A percentile compares a stretch with the other conserved stretches of the same genome.
phyloP scores from a whole-genome alignment of 2,888 invertebrate genomes.

The Perizoma affinitatum region DNA sequence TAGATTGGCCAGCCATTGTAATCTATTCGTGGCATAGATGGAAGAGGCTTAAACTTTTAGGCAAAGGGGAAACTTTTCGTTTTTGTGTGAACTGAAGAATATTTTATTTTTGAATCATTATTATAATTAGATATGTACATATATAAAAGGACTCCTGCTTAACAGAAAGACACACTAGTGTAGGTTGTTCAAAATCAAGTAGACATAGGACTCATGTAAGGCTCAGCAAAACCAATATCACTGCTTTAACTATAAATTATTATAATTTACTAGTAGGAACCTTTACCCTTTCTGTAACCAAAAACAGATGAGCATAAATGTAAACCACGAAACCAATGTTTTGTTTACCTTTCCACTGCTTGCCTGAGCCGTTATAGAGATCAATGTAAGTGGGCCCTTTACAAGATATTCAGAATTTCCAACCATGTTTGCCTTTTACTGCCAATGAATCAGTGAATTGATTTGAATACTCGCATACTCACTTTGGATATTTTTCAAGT shows the following conservation, averaged over 20 bases:
- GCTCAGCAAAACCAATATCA: too few relatives aligned
- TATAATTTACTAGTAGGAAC: not conserved
- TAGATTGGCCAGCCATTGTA: slow-evolving; percentile 31
- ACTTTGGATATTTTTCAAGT: slow-evolving; percentile 10
- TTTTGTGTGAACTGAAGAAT: too few relatives aligned
- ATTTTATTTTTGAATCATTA: too few relatives aligned
- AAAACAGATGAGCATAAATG: not conserved
- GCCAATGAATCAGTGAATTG: slow-evolving; percentile 17
- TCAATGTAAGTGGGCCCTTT: slow-evolving; percentile 14
- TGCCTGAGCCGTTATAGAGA: slow-evolving; percentile 5
- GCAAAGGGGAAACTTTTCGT: not conserved
- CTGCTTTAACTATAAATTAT: too few relatives aligned
- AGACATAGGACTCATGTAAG: not conserved
- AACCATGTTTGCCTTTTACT: slow-evolving; percentile 17
- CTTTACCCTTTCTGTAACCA: not conserved
- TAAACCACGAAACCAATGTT: slow-evolving; percentile 11
- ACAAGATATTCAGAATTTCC: slow-evolving; percentile 15
- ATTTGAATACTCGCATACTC: slow-evolving; percentile 3
- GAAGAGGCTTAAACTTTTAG: slow-evolving; percentile 26
- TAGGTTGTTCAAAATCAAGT: not conserved
- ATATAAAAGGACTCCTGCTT: not conserved
- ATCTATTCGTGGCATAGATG: slow-evolving; percentile 36
- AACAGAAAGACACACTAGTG: not conserved
- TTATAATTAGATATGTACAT: too few relatives aligned
- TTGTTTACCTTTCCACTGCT: slow-evolving; percentile 10